Evolutionary conservation across 92 coral and sea anemone species (phyloP), one percentile per base, ranked within the genome.

Genomic region (Parazoanthus atlanticus): DNA sequence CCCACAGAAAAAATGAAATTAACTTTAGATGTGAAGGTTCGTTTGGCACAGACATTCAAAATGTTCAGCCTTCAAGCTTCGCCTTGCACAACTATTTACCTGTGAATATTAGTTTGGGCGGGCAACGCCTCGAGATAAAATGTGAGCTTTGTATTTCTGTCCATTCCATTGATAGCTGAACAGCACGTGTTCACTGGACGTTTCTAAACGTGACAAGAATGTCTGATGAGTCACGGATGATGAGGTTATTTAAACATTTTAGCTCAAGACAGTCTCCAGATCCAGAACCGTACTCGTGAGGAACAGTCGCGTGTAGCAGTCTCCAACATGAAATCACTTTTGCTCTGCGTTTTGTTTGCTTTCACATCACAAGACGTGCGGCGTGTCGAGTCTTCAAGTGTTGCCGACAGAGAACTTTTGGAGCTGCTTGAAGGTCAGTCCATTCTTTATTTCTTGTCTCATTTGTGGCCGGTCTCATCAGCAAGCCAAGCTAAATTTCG

Each of bases 391-490:
- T 75, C 79, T 32, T 75, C 79, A 38, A 34, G 79, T 41, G 12
- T 75, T 38, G 49, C 26, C 28, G 79, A 75, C 79, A 75, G 79
- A 33, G 79, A 75, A 41, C 47, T 75, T 17, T 75, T 75, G 17
- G 29, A 75, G 46, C 26, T 75, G 46, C 43, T 75, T 19, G 79
- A 75, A 75, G 79, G 79, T 75, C 69, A 23, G 69, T 61, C 8
- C n/a, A 61, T 23, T 61, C 28, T 61, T 61, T 1, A 23, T 61
- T 3, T 23, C 6, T 61, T 61, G 21, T 61, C 16, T 61, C 26
- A 21, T 21, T 21, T 61, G 26, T 61, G 17, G 66, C 6, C 43
- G n/a, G 38, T 19, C 26, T 61, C 69, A 25, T 61, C 15, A 61
- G 17, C 69, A 23, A 21, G n/a, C 28, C n/a, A 61, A 61, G 28